Evolutionary conservation across 2,113 vertebrate genomes (phyloP), one percentile per base, ranked within the genome.

Genomic region (Micromys minutus): DNA sequence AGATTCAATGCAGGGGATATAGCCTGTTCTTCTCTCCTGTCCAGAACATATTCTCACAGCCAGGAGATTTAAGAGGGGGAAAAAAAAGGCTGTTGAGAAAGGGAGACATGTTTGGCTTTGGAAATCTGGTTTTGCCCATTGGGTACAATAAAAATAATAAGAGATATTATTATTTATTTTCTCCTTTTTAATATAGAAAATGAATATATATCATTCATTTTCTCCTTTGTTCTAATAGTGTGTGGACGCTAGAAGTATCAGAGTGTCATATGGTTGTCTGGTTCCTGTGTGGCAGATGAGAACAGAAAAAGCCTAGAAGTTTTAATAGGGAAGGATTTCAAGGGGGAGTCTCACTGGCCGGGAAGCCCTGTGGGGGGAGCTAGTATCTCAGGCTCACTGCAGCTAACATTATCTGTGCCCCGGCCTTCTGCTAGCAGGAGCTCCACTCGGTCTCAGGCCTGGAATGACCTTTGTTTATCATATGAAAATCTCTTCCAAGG

Each of bases 401-500:
- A 50, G 76, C 76, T 36, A 63, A 59, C 1, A 50, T 39, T 9
- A n/a, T 45, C 65, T 67, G 5, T 2, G 47, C 72, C 59, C 39
- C 29, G 42, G 15, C 12, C 47, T 85, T 90, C 80, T 17, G 26
- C 76, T n/a, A 76, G 65, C 52, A 26, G 80, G 65, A 91, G 50
- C 87, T 93, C 89, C 13, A n/a, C 86, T 91, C 59, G 29, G 65
- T 95, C 91, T 89, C 7, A 0, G 63, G 55, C 57, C 69, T 67
- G 22, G n/a, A 52, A 65, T 63, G 91, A 93, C 89, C 84, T 97
- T 95, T 95, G 87, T 83, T 93, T 94, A 50, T 61, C 91, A 24
- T 92, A 96, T 94, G 93, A 92, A 97, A 97, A 98, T 96, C 59
- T 65, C 26, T 94, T 97, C 95, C 76, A 13, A 47, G 89, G 97